Percentiles rank a stretch among this genome's conserved stretches.
Evolutionary conservation across 2,113 vertebrate genomes (phyloP).

Genomic region (Cryptotis parvus): DNA sequence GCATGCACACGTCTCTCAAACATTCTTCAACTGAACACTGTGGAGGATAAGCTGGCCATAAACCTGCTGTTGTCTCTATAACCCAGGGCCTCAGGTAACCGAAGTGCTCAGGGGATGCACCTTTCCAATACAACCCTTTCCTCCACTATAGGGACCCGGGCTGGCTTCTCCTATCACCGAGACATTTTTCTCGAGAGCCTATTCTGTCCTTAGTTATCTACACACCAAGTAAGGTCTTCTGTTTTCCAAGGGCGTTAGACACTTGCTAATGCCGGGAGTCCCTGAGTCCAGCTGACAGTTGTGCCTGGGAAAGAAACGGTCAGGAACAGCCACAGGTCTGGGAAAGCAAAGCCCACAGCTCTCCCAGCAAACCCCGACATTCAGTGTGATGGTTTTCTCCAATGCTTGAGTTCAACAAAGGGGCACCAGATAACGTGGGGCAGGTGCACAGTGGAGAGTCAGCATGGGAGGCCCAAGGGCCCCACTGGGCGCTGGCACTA

Average conservation of each 20-base stretch:
- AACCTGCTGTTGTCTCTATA: neutral
- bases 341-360: neutral
- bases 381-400: neutral
- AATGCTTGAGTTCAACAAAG: neutral
- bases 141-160: neutral
- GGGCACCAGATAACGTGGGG: neutral
- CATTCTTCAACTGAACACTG: neutral
- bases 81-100: neutral
- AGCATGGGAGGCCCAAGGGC: neutral
- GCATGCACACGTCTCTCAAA: neutral
- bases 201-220: neutral
- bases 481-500: neutral
- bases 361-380: neutral
- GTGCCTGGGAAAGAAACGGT: neutral
- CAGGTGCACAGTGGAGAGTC: neutral
- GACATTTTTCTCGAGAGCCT: neutral
- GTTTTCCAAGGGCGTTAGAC: neutral
- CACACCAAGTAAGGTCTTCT: neutral
- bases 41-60: neutral
- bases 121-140: slow-evolving; percentile 21
- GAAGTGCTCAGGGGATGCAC: slow-evolving; percentile 42
- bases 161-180: neutral
- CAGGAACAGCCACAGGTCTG: neutral
- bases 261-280: neutral
- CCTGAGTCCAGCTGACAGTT: neutral